Evolutionary conservation across 2,888 invertebrate genomes (phyloP).

Genomic region (Octonoba sinensis): DNA sequence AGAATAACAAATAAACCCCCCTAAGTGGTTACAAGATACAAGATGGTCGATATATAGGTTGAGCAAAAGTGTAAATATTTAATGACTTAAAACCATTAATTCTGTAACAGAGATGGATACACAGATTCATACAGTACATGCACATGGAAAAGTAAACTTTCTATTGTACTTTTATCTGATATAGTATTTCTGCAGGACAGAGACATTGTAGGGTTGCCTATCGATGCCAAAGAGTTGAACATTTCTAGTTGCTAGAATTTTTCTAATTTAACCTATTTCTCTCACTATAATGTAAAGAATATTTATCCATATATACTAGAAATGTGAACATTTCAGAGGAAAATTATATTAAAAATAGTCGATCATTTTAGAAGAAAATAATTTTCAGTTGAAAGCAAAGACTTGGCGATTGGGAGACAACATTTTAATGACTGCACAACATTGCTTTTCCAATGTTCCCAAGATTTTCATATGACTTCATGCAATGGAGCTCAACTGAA

Average conservation of each 20-base stretch:
- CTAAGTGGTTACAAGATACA: too few species aligned
- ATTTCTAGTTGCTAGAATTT: background rate
- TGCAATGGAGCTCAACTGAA: too few species aligned
- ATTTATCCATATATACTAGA: background rate
- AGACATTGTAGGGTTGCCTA: constrained; percentile 47
- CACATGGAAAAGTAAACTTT: constrained; percentile 43
- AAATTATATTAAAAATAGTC: constrained; percentile 12
- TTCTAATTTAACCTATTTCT: background rate
- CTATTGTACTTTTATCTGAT: constrained; percentile 53
- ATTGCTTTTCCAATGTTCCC: too few species aligned
- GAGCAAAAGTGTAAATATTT: too few species aligned
- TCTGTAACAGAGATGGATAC: constrained; percentile 22
- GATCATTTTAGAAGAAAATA: background rate
- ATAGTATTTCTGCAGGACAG: constrained; percentile 39
- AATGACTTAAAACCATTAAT: constrained; percentile 1
- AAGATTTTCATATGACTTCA: too few species aligned
- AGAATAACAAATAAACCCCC: too few species aligned
- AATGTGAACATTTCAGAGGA: constrained; percentile 1
- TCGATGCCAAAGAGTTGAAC: constrained; percentile 36
- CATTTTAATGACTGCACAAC: too few species aligned
- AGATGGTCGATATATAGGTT: too few species aligned
- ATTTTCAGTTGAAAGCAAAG: too few species aligned
- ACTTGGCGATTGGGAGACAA: too few species aligned
- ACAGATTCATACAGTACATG: constrained; percentile 20
- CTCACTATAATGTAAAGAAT: background rate